These are phyloP conservation scores for Prietella phreatophila DNA, from an alignment of 2,113 vertebrate species.

Conservation along the genomic window DNA sequence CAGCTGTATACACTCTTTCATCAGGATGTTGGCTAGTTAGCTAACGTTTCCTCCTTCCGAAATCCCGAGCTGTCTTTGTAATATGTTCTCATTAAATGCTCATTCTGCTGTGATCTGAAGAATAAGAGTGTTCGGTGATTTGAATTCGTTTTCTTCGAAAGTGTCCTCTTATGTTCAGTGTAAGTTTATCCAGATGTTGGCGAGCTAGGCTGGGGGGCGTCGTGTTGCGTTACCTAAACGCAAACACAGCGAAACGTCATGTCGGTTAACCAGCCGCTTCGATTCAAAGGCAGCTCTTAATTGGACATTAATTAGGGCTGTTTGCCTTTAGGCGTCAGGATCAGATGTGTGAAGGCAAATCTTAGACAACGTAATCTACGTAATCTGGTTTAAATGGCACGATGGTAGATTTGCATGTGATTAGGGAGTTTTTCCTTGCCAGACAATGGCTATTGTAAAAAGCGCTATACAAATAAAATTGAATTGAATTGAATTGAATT, in stretches of 20 bases:
- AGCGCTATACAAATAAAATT: no score
- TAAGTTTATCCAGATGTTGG: conserved; percentile 14
- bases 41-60: conserved; percentile 15
- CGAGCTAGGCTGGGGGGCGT: neutral
- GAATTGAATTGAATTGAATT: no score
- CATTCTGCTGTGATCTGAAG: neutral
- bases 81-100: neutral
- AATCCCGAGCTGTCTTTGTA: neutral
- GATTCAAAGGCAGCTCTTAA: neutral
- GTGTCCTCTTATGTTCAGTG: neutral
- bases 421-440: no score
- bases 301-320: neutral
- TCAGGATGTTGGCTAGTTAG: neutral
- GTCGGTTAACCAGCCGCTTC: neutral
- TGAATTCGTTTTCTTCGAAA: neutral
- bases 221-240: neutral
- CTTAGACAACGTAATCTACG: neutral
- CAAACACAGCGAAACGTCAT: neutral
- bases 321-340: neutral
- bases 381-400: neutral
- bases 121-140: neutral
- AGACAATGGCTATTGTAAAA: no score
- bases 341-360: neutral
- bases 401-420: neutral
- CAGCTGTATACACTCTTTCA: neutral